phyloP scores from a whole-genome alignment of 2,888 invertebrate genomes.

The Beris morrisii region DNA sequence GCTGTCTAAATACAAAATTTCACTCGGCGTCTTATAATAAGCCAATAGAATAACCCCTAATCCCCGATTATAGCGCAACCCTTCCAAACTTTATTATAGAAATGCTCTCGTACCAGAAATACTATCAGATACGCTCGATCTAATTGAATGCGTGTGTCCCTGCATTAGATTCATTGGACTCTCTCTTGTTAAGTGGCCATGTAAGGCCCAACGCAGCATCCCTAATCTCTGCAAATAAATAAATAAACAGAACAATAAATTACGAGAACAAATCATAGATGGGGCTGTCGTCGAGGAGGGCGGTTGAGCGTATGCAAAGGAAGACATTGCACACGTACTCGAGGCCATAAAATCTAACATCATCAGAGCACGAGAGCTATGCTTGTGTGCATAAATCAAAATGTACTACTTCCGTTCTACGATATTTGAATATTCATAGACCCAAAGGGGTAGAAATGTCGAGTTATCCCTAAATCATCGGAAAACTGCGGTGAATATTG shows the following conservation, averaged over 20 bases:
- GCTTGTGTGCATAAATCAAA: conserved; percentile 52
- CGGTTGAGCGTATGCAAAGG: conserved; percentile 34
- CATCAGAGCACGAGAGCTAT: conserved; percentile 10
- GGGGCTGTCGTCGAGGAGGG: conserved; percentile 10
- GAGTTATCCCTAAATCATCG: conserved; percentile 15
- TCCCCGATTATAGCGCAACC: conserved; percentile 12
- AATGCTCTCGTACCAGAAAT: conserved; percentile 11
- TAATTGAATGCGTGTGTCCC: conserved; percentile 27
- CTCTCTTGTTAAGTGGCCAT: conserved; percentile 21
- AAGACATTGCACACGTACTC: conserved; percentile 36
- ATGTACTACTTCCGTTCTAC: conserved; percentile 43
- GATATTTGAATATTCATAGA: conserved; percentile 39
- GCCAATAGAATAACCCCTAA: conserved; percentile 11
- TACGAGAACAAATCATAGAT: conserved; percentile 35
- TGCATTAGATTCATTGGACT: conserved; percentile 6
- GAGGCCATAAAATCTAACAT: conserved; percentile 31
- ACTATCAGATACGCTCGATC: conserved; percentile 24
- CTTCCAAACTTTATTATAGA: conserved; percentile 8
- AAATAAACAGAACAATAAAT: conserved; percentile 36
- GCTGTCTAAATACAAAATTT: too few relatives aligned
- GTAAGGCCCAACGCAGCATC: conserved; percentile 30
- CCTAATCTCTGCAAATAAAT: conserved; percentile 33
- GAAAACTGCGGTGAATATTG: conserved; percentile 8
- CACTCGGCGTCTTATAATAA: neutral
- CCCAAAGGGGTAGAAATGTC: conserved; percentile 12